Base-by-base conservation (phyloP, 2,888 invertebrate species). In the Hydrotaea cyrtoneurina region DNA sequence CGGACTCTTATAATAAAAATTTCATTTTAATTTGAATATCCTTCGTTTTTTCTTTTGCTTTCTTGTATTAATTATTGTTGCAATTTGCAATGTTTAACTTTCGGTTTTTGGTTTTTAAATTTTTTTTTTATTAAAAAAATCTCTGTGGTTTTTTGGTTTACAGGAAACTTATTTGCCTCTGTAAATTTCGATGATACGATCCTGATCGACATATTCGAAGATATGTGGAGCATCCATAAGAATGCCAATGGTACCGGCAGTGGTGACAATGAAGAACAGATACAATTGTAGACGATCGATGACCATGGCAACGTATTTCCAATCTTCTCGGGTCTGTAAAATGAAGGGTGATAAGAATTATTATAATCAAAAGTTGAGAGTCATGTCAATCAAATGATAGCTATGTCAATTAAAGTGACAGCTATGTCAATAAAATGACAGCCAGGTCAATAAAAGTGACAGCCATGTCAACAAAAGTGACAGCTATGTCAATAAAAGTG, bases 291-390 rank as follows among this genome's bases (percentile, higher is more conserved):
- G 94, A 89, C 99, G 95, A 94, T 99, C 99, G 91, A 99, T 98
- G 85, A 99, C 98, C 97, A 98, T 97, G 82, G 98, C 98, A 78
- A 99, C 98, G 93, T 98, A 99, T 92, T 98, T 98, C 99, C 99
- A 99, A 93, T 99, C 98, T 93, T 99, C 98, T 85, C 98, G 96
- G 75, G 98, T 98, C 98, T 99, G 19, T 1, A 81, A 86, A 4
- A 31, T 31, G 31, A 2, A 7, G 31, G 31, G n/a, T n/a, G n/a
- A n/a, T n/a, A n/a, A 31, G 7, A 31, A 31, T 31, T 31, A 31
- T 31, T 31, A 7, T 4, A 31, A 31, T 31, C 31, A n/a, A n/a
- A n/a, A n/a, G n/a, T n/a, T n/a, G n/a, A n/a, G n/a, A n/a, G n/a
- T n/a, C n/a, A n/a, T n/a, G n/a, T n/a, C n/a, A n/a, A n/a, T n/a